Percentiles rank a stretch among this genome's conserved stretches.
These are phyloP conservation scores for Forbesichthys papilliferus DNA, from an alignment of 2,113 vertebrate species.

Conservation along the genomic window DNA sequence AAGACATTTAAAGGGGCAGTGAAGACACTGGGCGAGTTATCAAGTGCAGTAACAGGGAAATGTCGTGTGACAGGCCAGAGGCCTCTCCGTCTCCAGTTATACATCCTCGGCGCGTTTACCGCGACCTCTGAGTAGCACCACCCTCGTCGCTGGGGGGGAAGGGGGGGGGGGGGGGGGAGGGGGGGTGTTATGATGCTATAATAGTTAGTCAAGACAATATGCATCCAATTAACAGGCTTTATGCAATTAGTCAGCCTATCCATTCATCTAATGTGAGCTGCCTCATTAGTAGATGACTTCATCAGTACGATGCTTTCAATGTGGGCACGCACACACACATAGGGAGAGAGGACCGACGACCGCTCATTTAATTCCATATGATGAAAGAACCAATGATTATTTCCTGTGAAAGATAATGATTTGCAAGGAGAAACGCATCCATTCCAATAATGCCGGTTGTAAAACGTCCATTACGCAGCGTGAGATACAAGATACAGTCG, in stretches of 20 bases:
- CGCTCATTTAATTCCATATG: conserved; percentile 61
- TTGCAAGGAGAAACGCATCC: conserved; percentile 58
- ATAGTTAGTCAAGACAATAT: conserved; percentile 71
- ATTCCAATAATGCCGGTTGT: conserved; percentile 25
- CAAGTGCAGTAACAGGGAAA: conserved; percentile 11
- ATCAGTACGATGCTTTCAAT: conserved; percentile 62
- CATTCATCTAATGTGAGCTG: conserved; percentile 67
- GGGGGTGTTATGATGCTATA: conserved; percentile 59
- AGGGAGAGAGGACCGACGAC: conserved; percentile 42
- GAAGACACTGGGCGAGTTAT: conserved; percentile 7
- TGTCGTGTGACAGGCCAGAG: too few species aligned
- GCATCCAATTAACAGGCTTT: conserved; percentile 74
- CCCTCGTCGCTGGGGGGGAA: conserved; percentile 29
- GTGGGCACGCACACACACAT: conserved; percentile 17
- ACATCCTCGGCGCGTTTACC: conserved; percentile 45
- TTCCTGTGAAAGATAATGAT: conserved; percentile 57
- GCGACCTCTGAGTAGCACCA: conserved; percentile 47
- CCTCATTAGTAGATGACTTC: conserved; percentile 67
- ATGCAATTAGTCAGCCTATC: conserved; percentile 69
- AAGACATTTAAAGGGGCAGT: conserved; percentile 11
- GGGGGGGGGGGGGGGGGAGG: too few species aligned
- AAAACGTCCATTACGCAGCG: conserved; percentile 33
- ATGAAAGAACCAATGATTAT: conserved; percentile 54
- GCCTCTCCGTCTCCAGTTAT: conserved; percentile 19
- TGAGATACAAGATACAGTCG: conserved; percentile 25